Evolutionary conservation across 2,888 invertebrate species (phyloP).

Genomic region (Leucoma salicis): DNA sequence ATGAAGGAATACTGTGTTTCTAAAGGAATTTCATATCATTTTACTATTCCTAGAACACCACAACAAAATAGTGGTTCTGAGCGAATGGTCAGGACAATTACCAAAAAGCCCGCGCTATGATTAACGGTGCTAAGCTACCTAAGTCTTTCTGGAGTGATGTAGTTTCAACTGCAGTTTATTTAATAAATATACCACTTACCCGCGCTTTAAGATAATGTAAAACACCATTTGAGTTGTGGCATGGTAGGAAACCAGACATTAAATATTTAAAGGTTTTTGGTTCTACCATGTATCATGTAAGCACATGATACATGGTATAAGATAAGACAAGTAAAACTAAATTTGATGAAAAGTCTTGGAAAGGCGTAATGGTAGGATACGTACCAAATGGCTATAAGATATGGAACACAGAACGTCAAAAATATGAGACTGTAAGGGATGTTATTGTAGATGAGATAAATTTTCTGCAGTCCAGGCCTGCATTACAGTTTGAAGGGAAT

Average conservation of each 20-base stretch:
- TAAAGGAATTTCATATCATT: conserved; percentile 17
- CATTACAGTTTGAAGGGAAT: too few species aligned
- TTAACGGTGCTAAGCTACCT: conserved; percentile 36
- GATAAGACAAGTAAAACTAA: background rate
- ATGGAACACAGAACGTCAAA: background rate
- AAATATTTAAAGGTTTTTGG: conserved; percentile 32
- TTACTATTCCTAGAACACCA: conserved; percentile 52
- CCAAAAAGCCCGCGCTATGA: conserved; percentile 45
- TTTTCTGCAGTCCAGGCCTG: background rate
- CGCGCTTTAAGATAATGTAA: background rate
- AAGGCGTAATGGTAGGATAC: background rate
- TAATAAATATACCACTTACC: conserved; percentile 15
- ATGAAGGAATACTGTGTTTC: conserved; percentile 29
- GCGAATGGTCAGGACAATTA: conserved; percentile 47
- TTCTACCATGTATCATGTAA: conserved; percentile 28
- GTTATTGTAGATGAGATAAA: background rate
- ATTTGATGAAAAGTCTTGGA: background rate
- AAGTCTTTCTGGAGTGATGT: conserved; percentile 46
- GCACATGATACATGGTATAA: too few species aligned
- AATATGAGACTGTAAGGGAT: background rate
- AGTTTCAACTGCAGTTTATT: conserved; percentile 36
- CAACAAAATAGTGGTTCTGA: conserved; percentile 53
- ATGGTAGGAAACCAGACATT: too few species aligned
- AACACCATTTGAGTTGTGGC: too few species aligned
- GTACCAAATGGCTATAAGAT: conserved; percentile 1